Conservation (phyloP, 2,113 vertebrate species). For the Mohoua ochrocephala region DNA sequence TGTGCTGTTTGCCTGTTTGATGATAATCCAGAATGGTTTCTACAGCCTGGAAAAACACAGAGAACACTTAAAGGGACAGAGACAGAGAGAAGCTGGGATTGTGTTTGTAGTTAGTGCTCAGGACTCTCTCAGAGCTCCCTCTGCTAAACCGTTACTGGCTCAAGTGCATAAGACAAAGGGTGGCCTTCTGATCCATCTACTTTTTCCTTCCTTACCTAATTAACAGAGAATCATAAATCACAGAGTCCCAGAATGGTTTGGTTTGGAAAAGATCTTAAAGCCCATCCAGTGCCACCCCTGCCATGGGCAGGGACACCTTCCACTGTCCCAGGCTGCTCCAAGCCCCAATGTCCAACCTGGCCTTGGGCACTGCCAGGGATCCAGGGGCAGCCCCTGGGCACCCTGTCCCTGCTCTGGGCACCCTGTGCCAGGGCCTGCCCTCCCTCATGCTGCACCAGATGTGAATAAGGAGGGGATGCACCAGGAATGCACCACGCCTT, state of each 20-base stretch:
- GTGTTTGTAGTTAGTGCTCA: neutral
- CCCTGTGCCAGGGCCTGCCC: neutral
- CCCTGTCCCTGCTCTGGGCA: neutral
- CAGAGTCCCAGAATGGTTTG: neutral
- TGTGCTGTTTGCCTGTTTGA: neutral
- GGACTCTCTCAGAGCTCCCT: neutral
- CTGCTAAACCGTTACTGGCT: neutral
- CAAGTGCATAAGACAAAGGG: neutral
- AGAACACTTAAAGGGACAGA: neutral
- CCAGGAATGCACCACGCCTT: neutral
- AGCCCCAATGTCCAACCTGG: neutral
- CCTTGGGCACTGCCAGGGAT: neutral
- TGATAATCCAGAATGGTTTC: neutral
- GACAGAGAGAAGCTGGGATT: neutral
- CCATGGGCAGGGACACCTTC: neutral
- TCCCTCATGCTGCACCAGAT: neutral
- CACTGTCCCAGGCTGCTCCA: neutral
- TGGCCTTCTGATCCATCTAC: neutral
- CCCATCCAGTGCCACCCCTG: fast-evolving
- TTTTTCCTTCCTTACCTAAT: neutral
- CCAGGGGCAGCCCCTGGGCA: neutral
- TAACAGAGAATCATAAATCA: neutral
- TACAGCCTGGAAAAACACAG: neutral
- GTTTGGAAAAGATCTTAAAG: neutral
- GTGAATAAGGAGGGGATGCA: neutral